phyloP scores from a whole-genome alignment of 2,113 vertebrate species.

The Oreocharis arfaki region DNA sequence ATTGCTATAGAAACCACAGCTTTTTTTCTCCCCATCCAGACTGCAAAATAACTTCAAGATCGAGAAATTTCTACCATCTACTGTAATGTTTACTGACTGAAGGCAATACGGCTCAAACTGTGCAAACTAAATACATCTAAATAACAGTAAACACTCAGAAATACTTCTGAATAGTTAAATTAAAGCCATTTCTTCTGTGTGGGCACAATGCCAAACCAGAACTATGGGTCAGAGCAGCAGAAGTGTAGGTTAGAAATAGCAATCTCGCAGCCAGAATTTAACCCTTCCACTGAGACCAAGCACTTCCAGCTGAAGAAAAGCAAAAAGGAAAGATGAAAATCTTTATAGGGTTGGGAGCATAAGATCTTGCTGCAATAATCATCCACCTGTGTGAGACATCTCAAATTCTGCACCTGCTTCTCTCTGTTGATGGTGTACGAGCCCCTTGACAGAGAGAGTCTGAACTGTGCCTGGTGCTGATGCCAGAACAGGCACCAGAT shows the following conservation, averaged over 20 bases:
- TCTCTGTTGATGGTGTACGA: neutral
- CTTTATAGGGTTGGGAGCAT: neutral
- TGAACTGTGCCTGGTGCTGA: neutral
- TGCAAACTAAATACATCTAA: neutral
- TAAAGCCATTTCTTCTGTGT: neutral
- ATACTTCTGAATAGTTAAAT: neutral
- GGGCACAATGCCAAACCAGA: neutral
- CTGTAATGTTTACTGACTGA: neutral
- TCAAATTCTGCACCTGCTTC: neutral
- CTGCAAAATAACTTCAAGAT: neutral
- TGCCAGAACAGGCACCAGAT: neutral
- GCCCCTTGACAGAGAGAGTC: neutral
- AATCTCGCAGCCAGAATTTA: neutral
- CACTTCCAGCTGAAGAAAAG: neutral
- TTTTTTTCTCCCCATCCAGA: neutral
- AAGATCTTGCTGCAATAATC: neutral
- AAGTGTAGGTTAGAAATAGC: neutral
- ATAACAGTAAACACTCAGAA: neutral
- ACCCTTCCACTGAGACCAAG: neutral
- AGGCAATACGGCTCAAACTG: neutral
- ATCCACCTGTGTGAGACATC: neutral
- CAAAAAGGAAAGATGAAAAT: neutral
- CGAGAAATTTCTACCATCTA: slow-evolving; percentile 31
- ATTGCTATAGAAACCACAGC: slow-evolving; percentile 56
- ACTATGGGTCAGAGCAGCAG: neutral